Evolutionary conservation across 2,797 vertebrate genomes (phyloP), one percentile per base, ranked within the genome.

Genomic region (Atherinosoma microstoma): DNA sequence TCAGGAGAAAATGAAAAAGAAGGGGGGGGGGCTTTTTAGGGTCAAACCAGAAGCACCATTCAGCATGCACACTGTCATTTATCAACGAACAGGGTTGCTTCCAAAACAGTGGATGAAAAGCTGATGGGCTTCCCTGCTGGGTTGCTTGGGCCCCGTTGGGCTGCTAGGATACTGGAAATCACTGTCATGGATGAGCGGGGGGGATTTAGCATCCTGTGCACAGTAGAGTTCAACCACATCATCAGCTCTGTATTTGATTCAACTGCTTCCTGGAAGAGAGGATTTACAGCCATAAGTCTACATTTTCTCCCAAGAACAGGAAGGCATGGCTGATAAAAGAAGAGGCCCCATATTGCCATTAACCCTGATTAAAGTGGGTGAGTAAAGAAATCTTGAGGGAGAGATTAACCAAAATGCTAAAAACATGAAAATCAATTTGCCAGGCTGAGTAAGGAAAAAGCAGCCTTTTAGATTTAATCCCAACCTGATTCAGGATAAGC

Each of bases 21-120:
- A 85, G 66, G 57, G 67, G 75, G 76, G 84, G 70, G 81, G 82
- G 64, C 76, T 82, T 92, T 85, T 76, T 62, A 62, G 88, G 92
- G 91, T 92, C 83, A 87, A 67, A 87, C 79, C 83, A 86, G 87
- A 92, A 92, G 87, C 79, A 82, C 88, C 76, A 88, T 92, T 94
- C 88, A 90, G 74, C 78, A 73, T 27, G 74, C 85, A 90, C 82
- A 84, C 85, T 85, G 83, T 88, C 87, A 92, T 94, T 93, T 93
- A 92, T 94, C 92, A 94, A 84, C 67, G 11, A 83, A 70, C 83
- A 88, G 85, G 78, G 76, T 85, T 81, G 79, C 72, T 87, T 92
- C 91, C 85, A 89, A 87, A 91, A 76, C 47, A 86, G 84, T 76
- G 63, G 73, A 89, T 89, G 82, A 91, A 93, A 88, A 83, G 82